Evolutionary conservation across 2,888 invertebrate species (phyloP).

Genomic region (Melitaea athalia): DNA sequence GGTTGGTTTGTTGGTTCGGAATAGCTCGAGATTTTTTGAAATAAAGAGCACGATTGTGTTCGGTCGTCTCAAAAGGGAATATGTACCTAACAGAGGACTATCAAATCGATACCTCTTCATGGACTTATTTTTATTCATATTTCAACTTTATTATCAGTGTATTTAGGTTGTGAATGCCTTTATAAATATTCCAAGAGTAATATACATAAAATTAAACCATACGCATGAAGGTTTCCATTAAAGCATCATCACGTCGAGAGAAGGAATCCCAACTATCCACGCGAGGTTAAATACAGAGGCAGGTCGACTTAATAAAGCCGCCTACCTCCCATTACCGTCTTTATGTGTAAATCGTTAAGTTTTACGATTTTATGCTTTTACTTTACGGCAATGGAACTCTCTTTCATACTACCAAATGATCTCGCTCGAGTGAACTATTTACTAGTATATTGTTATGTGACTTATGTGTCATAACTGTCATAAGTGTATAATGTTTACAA

Average conservation of each 20-base stretch:
- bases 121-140: not conserved
- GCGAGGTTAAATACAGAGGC: slow-evolving; percentile 25
- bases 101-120: not conserved
- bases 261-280: slow-evolving; percentile 19
- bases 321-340: slow-evolving; percentile 54
- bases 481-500: not conserved
- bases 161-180: not conserved
- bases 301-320: slow-evolving; percentile 34
- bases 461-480: no score
- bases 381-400: slow-evolving; percentile 1
- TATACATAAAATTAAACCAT: slow-evolving; percentile 5
- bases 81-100: not conserved
- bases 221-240: slow-evolving; percentile 7
- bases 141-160: not conserved
- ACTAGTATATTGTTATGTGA: not conserved
- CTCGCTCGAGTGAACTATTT: not conserved
- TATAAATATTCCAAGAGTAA: not conserved
- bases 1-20: no score
- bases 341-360: slow-evolving; percentile 54
- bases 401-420: slow-evolving; percentile 1
- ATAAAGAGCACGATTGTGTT: no score
- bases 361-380: slow-evolving; percentile 49
- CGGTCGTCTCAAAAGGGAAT: not conserved
- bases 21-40: no score
- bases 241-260: slow-evolving; percentile 7